These are phyloP conservation scores for Masnerella sp. DNA, from an alignment of 2,888 invertebrate species.

Conservation along the genomic window DNA sequence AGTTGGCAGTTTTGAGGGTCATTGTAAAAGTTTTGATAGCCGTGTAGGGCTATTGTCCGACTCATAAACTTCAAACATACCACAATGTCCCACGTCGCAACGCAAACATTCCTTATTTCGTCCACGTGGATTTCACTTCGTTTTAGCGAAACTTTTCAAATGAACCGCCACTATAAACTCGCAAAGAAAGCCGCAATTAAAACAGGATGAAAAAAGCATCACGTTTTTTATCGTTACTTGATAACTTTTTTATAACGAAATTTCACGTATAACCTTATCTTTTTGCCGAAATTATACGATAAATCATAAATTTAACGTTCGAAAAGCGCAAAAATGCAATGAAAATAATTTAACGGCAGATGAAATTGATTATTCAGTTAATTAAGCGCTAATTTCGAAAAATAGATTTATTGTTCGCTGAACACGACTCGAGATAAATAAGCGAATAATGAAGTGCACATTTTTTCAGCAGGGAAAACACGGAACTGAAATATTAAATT, in stretches of 20 bases:
- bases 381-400: background rate
- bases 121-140: background rate
- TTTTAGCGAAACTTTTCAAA: background rate
- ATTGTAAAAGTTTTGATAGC: conserved; percentile 50
- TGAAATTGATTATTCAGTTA: background rate
- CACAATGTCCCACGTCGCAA: conserved; percentile 39
- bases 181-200: background rate
- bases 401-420: background rate
- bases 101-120: conserved; percentile 46
- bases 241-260: too few relatives aligned
- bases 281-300: too few relatives aligned
- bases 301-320: too few relatives aligned
- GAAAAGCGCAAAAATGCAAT: too few relatives aligned
- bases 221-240: too few relatives aligned
- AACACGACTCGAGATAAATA: conserved; percentile 4
- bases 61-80: conserved; percentile 47
- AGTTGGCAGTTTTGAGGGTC: conserved; percentile 41
- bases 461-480: conserved; percentile 4
- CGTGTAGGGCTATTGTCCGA: conserved; percentile 42
- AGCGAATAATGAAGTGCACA: conserved; percentile 4
- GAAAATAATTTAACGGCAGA: background rate
- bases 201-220: background rate
- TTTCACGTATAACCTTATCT: too few relatives aligned
- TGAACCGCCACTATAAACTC: background rate
- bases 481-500: conserved; percentile 4